phyloP scores from a whole-genome alignment of 1,140 invertebrate species.

The Ceratina calcarata region DNA sequence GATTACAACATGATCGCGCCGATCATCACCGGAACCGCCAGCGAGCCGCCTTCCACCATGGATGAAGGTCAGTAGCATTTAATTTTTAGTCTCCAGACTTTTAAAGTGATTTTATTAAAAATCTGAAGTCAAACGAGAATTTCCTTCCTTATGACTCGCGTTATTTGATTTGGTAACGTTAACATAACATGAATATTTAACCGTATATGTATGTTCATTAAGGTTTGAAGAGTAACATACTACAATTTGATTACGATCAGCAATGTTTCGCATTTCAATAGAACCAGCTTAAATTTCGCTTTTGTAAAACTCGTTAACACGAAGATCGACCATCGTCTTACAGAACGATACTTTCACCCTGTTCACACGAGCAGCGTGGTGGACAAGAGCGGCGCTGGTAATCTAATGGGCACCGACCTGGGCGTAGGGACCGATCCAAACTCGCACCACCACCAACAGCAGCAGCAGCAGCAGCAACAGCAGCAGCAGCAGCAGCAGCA shows the following conservation, averaged over 20 bases:
- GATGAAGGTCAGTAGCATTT: conserved; percentile 73
- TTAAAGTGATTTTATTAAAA: neutral
- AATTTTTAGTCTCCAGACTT: neutral
- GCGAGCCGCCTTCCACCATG: conserved; percentile 75
- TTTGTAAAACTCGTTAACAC: too few relatives aligned
- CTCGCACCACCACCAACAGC: conserved; percentile 74
- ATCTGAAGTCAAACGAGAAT: too few relatives aligned
- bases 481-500: conserved; percentile 69
- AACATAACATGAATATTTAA: too few relatives aligned
- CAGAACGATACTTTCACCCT: conserved; percentile 79
- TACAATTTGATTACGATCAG: too few relatives aligned
- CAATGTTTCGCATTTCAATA: too few relatives aligned
- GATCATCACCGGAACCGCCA: conserved; percentile 78
- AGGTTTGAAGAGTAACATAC: too few relatives aligned
- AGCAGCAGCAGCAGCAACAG: conserved; percentile 71
- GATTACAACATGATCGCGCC: conserved; percentile 93
- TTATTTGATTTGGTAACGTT: too few relatives aligned
- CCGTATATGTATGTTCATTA: too few relatives aligned
- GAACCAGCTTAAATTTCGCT: neutral
- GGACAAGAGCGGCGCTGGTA: conserved; percentile 75
- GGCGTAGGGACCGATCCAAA: conserved; percentile 70
- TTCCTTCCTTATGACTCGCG: too few relatives aligned
- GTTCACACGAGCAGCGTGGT: conserved; percentile 78
- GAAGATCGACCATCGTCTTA: neutral
- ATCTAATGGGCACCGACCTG: conserved; percentile 74